A percentile compares a stretch with the other conserved stretches of the same genome.
Evolutionary conservation across 2,113 vertebrate species (phyloP).

Genomic region (Halichoeres trimaculatus): DNA sequence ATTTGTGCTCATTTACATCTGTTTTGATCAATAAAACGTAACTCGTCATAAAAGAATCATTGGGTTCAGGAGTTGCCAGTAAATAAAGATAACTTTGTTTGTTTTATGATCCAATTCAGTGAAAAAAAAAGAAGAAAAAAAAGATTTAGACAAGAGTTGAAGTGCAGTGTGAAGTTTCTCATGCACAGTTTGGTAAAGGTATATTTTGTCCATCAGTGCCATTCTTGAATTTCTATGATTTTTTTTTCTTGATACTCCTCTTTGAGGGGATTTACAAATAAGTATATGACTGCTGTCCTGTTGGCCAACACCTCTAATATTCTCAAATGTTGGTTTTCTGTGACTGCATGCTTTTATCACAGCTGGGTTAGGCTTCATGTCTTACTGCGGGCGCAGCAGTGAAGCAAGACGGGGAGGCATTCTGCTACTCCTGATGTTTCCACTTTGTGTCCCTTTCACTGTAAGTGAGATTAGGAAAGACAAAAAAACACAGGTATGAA

Average conservation of each 20-base stretch:
- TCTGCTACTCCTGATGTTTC: background rate
- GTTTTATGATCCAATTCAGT: no score
- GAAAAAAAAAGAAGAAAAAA: background rate
- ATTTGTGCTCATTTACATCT: conserved; percentile 8
- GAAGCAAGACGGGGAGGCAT: background rate
- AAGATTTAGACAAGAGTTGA: background rate
- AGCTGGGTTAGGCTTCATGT: conserved; percentile 46
- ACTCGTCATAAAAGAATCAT: conserved; percentile 28
- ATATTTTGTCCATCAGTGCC: conserved; percentile 33
- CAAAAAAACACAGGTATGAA: conserved; percentile 9
- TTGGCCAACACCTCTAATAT: conserved; percentile 22
- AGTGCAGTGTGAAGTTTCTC: conserved; percentile 6
- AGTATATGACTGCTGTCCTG: conserved; percentile 4
- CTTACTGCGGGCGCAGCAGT: conserved; percentile 9
- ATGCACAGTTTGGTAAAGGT: conserved; percentile 29
- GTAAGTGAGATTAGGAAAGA: conserved; percentile 2
- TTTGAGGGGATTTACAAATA: conserved; percentile 11
- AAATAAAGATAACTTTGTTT: conserved; percentile 34
- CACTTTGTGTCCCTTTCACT: conserved; percentile 8
- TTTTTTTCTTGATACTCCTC: background rate
- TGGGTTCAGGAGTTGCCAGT: conserved; percentile 29
- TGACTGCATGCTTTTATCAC: conserved; percentile 57
- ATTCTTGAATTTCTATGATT: background rate
- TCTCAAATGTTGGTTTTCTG: conserved; percentile 5
- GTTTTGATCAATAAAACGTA: conserved; percentile 25